Base-by-base conservation (phyloP, 2,888 invertebrate species). In the Caenorhabditis auriculariae region DNA sequence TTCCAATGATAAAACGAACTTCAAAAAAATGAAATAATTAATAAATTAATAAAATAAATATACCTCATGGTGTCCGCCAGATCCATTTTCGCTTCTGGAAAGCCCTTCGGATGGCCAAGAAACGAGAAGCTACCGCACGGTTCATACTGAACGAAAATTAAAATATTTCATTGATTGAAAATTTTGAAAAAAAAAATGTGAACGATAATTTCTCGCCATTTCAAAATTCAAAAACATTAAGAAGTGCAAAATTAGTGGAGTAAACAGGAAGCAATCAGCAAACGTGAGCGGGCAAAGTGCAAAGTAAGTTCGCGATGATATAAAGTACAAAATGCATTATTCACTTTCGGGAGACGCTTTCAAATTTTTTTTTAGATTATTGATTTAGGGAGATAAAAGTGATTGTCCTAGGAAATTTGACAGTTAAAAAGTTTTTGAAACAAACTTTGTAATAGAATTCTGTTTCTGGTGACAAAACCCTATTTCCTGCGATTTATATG, bases 51-150 rank as follows among this genome's bases (percentile, higher is more conserved):
- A 24, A 23, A 17, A 39, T n/a, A 39, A 39, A 7, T 39, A 39
- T 32, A 12, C 32, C n/a, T n/a, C n/a, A 43, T 67, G 64, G 42
- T 66, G 67, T 45, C 60, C 47, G n/a, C 52, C 65, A 32, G 58
- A 58, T 42, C 66, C 66, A 53, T 64, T n/a, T 61, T 38, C 70
- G 62, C 58, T 67, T 67, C 51, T 65, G 61, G 29, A 49, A 59
- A 60, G 59, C 54, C 45, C 62, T 62, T 54, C 68, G 62, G 46
- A 70, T 60, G 43, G 64, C 67, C 62, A 70, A 62, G 60, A 67
- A 49, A 49, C 67, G 70, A 50, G 51, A 62, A 50, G 57, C 55
- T 42, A 56, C 60, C 44, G 58, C 54, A 41, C 70, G 67, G 58
- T 70, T 70, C 70, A 70, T 68, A 53, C 57, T 63, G 56, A 24